phyloP scores from a whole-genome alignment of 2,888 invertebrate genomes.

The Metalampra italica region DNA sequence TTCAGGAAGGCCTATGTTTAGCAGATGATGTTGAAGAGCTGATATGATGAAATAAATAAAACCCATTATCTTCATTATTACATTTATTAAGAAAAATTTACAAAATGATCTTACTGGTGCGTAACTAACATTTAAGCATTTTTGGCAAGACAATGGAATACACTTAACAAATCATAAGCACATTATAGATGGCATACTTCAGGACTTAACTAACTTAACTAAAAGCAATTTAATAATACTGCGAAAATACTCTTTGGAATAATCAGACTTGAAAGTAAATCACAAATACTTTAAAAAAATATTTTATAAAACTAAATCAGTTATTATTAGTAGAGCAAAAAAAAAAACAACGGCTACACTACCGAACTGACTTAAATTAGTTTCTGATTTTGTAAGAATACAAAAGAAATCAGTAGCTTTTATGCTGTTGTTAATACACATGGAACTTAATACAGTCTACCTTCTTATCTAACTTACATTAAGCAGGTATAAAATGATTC shows the following conservation, averaged over 20 bases:
- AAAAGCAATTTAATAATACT: constrained; percentile 8
- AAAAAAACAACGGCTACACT: no score
- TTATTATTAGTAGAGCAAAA: neutral
- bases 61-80: constrained; percentile 37
- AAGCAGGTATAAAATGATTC: constrained; percentile 2
- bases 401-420: neutral
- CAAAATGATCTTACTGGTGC: constrained; percentile 52
- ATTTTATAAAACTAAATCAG: constrained; percentile 8
- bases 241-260: constrained; percentile 39
- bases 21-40: no score
- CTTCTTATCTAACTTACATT: constrained; percentile 2
- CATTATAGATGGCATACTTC: neutral
- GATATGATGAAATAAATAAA: constrained; percentile 7
- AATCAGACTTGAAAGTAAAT: constrained; percentile 26
- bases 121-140: constrained; percentile 37
- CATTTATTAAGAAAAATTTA: constrained; percentile 60
- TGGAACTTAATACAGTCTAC: neutral
- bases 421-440: constrained; percentile 9
- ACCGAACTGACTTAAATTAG: no score
- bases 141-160: constrained; percentile 34
- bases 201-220: constrained; percentile 3
- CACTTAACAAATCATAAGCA: neutral
- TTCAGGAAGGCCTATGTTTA: no score
- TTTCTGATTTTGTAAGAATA: no score
- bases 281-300: constrained; percentile 21